These are phyloP conservation scores for Muntiacus reevesi DNA, from an alignment of 2,113 vertebrate genomes.

Conservation along the genomic window DNA sequence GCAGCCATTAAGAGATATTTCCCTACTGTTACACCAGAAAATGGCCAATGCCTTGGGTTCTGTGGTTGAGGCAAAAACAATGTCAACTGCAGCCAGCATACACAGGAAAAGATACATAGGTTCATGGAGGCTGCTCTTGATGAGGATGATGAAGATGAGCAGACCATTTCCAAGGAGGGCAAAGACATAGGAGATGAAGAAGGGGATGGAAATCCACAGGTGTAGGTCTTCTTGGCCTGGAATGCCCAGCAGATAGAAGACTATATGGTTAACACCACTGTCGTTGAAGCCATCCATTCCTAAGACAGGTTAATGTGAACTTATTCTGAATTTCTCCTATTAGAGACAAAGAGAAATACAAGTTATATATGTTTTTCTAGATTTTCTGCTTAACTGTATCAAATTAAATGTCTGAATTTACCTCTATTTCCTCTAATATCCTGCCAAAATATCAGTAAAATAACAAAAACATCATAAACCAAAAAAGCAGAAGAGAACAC, in stretches of 20 bases:
- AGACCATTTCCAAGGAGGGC: background rate
- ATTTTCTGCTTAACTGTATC: background rate
- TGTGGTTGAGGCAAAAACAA: background rate
- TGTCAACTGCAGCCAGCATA: background rate
- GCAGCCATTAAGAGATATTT: background rate
- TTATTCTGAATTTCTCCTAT: background rate
- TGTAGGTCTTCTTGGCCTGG: background rate
- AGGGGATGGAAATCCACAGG: background rate
- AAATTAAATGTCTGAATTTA: background rate
- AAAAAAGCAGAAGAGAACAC: background rate
- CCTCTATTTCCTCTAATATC: background rate
- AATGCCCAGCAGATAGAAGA: constrained; percentile 12
- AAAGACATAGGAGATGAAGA: background rate
- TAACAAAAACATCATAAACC: background rate
- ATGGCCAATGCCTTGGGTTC: background rate
- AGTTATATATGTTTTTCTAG: background rate
- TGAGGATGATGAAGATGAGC: background rate
- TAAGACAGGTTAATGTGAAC: background rate
- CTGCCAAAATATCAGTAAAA: background rate
- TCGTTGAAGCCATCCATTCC: background rate
- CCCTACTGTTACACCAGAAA: background rate
- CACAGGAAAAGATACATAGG: constrained; percentile 11
- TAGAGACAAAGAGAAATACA: background rate
- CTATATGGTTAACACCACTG: background rate
- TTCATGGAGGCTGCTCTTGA: background rate